These are phyloP conservation scores for Thereva nobilitata DNA, from an alignment of 2,888 invertebrate genomes.

Conservation along the genomic window DNA sequence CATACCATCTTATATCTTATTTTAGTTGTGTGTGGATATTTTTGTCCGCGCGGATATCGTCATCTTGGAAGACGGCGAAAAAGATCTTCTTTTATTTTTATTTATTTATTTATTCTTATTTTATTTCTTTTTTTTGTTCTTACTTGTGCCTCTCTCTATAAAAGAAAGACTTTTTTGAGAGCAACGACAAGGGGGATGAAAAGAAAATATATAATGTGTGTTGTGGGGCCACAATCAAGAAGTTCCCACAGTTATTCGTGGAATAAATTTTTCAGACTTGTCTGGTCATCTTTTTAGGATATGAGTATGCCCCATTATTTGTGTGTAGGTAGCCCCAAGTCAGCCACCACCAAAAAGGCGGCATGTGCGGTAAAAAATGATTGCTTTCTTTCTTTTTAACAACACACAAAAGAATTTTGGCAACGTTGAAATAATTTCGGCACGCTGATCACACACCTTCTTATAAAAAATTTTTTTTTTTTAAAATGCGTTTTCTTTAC, in stretches of 20 bases:
- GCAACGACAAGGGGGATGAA: background rate
- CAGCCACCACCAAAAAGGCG: no score
- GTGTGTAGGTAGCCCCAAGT: slow-evolving; percentile 19
- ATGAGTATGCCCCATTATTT: slow-evolving; percentile 15
- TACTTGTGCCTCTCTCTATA: no score
- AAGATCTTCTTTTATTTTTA: no score
- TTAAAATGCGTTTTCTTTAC: slow-evolving; percentile 15
- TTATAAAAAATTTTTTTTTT: background rate
- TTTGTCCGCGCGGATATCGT: slow-evolving; percentile 6
- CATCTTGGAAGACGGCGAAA: no score
- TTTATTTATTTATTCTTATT: no score
- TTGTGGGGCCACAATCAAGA: slow-evolving; percentile 21
- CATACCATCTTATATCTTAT: no score
- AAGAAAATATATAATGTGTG: slow-evolving; percentile 2
- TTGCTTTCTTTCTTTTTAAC: background rate
- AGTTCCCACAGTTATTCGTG: slow-evolving; percentile 40
- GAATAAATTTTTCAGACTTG: slow-evolving; percentile 39
- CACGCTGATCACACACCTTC: background rate
- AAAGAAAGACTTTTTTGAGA: no score
- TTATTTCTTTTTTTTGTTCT: no score
- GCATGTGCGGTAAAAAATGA: no score
- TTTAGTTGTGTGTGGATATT: slow-evolving; percentile 9
- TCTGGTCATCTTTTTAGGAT: slow-evolving; percentile 37
- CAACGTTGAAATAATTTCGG: slow-evolving; percentile 19
- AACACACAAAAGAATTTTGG: slow-evolving; percentile 9